Evolutionary conservation across 2,888 invertebrate species (phyloP).

Genomic region (Drosophila hamatofila): DNA sequence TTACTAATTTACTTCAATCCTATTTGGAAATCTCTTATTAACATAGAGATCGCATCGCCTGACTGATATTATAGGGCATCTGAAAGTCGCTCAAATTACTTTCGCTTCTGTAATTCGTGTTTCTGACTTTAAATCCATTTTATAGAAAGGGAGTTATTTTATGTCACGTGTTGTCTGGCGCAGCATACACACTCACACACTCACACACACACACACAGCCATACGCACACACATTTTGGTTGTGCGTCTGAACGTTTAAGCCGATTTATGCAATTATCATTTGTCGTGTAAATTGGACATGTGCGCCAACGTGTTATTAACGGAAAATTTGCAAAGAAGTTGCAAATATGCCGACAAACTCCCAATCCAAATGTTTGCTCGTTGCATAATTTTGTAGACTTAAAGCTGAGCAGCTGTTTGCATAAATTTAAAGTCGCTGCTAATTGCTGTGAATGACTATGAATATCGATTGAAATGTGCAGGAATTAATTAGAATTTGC

Average conservation of each 20-base stretch:
- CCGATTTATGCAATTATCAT: slow-evolving; percentile 83
- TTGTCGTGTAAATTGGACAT: slow-evolving; percentile 69
- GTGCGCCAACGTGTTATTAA: slow-evolving; percentile 51
- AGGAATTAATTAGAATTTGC: slow-evolving; percentile 2
- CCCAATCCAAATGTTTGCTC: slow-evolving; percentile 20
- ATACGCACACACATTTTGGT: slow-evolving; percentile 21
- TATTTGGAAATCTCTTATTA: not conserved
- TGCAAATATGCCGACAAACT: slow-evolving; percentile 33
- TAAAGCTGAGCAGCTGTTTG: slow-evolving; percentile 50
- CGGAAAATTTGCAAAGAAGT: slow-evolving; percentile 37
- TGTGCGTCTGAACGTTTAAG: slow-evolving; percentile 69
- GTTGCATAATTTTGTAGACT: slow-evolving; percentile 55
- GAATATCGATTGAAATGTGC: slow-evolving; percentile 24
- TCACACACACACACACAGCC: not conserved
- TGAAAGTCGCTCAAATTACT: not conserved
- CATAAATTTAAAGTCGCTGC: slow-evolving; percentile 45
- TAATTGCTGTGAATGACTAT: slow-evolving; percentile 29
- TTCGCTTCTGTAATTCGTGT: slow-evolving; percentile 46
- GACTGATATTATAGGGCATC: slow-evolving; percentile 7
- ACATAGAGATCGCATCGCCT: not conserved
- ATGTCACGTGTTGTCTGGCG: slow-evolving; percentile 60
- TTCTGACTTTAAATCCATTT: slow-evolving; percentile 67
- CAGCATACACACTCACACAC: slow-evolving; percentile 3
- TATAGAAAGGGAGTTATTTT: slow-evolving; percentile 39
- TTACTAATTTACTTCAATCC: no score